A percentile compares a stretch with the other conserved stretches of the same genome.
Conservation (phyloP, 2,797 vertebrate genomes). For the Pangasius djambal region DNA sequence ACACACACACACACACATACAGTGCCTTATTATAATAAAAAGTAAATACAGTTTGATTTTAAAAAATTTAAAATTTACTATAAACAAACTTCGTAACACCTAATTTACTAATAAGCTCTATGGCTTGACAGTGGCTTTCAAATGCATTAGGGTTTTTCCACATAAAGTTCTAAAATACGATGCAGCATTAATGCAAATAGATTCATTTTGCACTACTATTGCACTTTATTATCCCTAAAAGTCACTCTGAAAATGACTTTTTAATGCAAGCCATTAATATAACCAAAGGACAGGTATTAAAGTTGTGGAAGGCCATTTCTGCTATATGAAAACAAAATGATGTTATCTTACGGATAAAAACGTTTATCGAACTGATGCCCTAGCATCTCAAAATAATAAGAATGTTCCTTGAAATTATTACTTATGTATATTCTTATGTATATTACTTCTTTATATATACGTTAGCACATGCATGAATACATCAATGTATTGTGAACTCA, state of each 20-base stretch:
- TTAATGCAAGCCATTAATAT: no score
- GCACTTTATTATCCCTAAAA: neutral
- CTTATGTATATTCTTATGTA: neutral
- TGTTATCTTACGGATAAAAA: neutral
- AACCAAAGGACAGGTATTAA: neutral
- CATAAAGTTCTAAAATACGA: neutral
- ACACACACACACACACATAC: neutral
- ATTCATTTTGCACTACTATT: neutral
- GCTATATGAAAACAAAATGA: neutral
- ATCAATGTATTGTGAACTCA: no score
- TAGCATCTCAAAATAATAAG: neutral
- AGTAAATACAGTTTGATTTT: neutral
- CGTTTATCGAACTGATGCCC: neutral
- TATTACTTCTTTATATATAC: no score
- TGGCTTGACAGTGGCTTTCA: neutral
- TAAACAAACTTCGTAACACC: neutral
- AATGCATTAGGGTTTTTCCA: neutral
- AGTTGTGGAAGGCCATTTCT: neutral
- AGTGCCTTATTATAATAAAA: neutral
- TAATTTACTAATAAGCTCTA: neutral
- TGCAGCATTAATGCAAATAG: neutral
- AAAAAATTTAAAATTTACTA: neutral
- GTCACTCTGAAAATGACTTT: neutral
- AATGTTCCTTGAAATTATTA: neutral
- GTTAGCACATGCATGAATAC: no score